phyloP scores from a whole-genome alignment of 2,113 vertebrate species.

The Semnornis frantzii region DNA sequence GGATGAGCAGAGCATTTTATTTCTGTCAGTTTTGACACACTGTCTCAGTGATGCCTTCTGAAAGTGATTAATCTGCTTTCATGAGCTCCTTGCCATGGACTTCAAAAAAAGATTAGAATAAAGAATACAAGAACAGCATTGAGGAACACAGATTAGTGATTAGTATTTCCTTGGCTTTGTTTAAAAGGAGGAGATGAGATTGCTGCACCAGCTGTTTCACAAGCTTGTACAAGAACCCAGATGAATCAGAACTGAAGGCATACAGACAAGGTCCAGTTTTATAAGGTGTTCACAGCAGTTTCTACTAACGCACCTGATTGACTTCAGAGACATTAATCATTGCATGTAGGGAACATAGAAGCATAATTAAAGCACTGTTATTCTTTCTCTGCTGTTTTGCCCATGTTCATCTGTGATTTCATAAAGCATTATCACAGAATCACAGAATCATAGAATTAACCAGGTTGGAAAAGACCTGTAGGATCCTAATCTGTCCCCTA shows the following conservation, averaged over 20 bases:
- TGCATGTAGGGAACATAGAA: not conserved
- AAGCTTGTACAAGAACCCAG: not conserved
- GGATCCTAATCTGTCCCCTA: no score
- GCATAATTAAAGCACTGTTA: not conserved
- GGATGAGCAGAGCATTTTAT: not conserved
- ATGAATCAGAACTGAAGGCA: not conserved
- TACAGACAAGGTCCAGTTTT: not conserved
- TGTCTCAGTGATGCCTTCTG: not conserved
- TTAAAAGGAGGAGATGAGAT: not conserved
- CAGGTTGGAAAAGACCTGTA: no score
- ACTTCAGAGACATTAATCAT: not conserved
- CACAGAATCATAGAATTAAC: no score
- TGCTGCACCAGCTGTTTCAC: not conserved
- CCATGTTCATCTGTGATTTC: not conserved
- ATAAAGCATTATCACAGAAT: not conserved
- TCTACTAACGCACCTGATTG: not conserved
- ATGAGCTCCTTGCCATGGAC: not conserved
- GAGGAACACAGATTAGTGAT: not conserved
- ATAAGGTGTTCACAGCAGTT: not conserved
- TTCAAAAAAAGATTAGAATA: not conserved
- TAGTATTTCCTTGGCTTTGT: not conserved
- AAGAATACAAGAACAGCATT: not conserved
- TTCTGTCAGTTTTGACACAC: conserved; percentile 12
- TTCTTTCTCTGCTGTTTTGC: not conserved
- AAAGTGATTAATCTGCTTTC: not conserved